These are phyloP conservation scores for Ameiurus melas DNA, from an alignment of 2,113 vertebrate genomes.

Conservation along the genomic window DNA sequence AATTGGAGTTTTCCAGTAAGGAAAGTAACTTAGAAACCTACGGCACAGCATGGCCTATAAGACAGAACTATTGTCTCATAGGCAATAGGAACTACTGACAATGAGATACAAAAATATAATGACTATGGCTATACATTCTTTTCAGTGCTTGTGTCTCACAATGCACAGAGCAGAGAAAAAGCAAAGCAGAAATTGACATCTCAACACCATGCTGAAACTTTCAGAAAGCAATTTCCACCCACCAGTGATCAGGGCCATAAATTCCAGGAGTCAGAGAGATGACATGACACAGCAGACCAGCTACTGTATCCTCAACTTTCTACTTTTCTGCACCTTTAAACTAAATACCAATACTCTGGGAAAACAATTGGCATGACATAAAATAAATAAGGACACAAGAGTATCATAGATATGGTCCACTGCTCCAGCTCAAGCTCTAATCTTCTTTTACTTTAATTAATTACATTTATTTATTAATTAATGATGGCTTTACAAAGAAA, in stretches of 20 bases:
- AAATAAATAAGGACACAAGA: background rate
- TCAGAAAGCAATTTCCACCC: conserved; percentile 13
- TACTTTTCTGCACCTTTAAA: background rate
- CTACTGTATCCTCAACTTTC: background rate
- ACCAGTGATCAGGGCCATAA: conserved; percentile 10
- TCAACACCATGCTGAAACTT: conserved; percentile 1
- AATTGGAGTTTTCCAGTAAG: background rate
- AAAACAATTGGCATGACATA: background rate
- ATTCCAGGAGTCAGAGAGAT: conserved; percentile 16
- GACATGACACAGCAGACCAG: background rate
- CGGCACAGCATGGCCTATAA: background rate
- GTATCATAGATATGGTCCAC: background rate
- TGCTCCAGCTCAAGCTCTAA: background rate
- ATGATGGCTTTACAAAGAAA: background rate
- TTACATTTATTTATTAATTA: background rate
- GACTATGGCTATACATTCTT: background rate
- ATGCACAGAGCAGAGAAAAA: background rate
- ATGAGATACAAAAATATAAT: background rate
- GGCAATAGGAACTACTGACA: background rate
- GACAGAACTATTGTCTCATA: background rate
- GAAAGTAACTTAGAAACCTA: background rate
- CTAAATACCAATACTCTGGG: background rate
- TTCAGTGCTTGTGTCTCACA: background rate
- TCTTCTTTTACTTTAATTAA: background rate
- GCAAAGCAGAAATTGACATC: conserved; percentile 26